These are phyloP conservation scores for Drosophila picticornis DNA, from an alignment of 2,888 invertebrate genomes.

Conservation along the genomic window DNA sequence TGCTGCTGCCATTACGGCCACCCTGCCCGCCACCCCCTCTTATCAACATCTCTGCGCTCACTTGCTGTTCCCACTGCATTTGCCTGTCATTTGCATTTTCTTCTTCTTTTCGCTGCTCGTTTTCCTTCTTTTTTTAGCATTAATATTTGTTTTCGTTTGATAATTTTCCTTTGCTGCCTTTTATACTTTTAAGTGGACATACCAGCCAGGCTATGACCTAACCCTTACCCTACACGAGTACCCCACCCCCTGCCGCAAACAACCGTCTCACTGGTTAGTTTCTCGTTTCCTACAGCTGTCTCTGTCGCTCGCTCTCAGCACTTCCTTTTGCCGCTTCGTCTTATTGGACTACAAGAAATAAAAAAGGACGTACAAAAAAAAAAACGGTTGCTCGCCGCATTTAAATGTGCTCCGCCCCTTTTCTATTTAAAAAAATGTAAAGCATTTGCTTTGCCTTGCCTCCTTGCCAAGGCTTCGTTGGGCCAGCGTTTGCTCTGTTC, in stretches of 20 bases:
- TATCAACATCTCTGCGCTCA: not conserved
- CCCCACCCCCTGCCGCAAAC: slow-evolving; percentile 1
- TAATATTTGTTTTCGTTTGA: slow-evolving; percentile 82
- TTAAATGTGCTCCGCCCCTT: slow-evolving; percentile 83
- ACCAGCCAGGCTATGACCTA: slow-evolving; percentile 23
- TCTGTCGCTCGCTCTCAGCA: slow-evolving; percentile 38
- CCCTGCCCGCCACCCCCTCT: slow-evolving; percentile 10
- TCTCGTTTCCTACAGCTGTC: slow-evolving; percentile 45
- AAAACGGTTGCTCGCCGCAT: slow-evolving; percentile 58
- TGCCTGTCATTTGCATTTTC: slow-evolving; percentile 75
- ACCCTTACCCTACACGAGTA: not conserved
- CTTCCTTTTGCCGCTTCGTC: slow-evolving; percentile 67
- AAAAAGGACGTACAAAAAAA: slow-evolving; percentile 39
- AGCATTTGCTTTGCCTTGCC: slow-evolving; percentile 61
- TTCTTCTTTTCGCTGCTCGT: slow-evolving; percentile 33
- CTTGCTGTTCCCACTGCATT: slow-evolving; percentile 30
- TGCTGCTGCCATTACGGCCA: slow-evolving; percentile 29
- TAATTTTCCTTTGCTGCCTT: slow-evolving; percentile 79
- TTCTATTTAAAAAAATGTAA: slow-evolving; percentile 81
- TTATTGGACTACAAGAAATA: slow-evolving; percentile 75
- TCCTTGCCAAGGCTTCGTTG: slow-evolving; percentile 17
- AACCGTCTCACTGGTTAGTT: slow-evolving; percentile 35
- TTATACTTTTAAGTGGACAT: slow-evolving; percentile 77
- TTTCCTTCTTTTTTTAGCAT: slow-evolving; percentile 48
- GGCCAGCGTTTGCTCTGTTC: slow-evolving; percentile 18